Conservation (phyloP, 2,113 vertebrate species). For the Sinocyclocheilus rhinocerous region DNA sequence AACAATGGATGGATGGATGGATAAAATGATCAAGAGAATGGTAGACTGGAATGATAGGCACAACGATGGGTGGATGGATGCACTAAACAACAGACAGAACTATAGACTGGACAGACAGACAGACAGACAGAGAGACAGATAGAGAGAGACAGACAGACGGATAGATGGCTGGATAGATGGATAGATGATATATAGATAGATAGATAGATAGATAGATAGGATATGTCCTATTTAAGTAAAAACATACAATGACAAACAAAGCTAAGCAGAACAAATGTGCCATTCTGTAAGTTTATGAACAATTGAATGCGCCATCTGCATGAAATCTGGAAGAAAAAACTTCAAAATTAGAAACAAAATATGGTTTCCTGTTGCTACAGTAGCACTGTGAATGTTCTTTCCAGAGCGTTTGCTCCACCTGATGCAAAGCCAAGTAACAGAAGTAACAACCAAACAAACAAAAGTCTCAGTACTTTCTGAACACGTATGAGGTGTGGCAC, state of each 20-base stretch:
- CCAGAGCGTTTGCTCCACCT: background rate
- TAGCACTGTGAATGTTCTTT: background rate
- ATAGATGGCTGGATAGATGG: background rate
- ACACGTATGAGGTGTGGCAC: constrained; percentile 2
- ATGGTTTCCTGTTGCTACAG: background rate
- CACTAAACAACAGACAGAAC: no score
- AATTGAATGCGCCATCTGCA: background rate
- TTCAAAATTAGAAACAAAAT: background rate
- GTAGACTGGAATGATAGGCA: no score
- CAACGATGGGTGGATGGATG: no score
- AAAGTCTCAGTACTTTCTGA: background rate
- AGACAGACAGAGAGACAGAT: no score
- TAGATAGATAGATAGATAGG: background rate
- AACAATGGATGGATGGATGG: no score
- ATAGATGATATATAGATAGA: background rate
- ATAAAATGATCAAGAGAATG: no score
- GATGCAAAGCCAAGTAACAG: background rate
- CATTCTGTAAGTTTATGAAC: background rate
- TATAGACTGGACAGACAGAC: no score
- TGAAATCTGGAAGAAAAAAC: background rate
- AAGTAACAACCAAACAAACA: background rate
- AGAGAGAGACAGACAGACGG: no score
- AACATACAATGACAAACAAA: background rate
- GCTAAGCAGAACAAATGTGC: background rate
- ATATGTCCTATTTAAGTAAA: background rate